Percentiles rank a stretch among this genome's conserved stretches.
phyloP scores from a whole-genome alignment of 2,888 invertebrate species.

The Aricia artaxerxes region DNA sequence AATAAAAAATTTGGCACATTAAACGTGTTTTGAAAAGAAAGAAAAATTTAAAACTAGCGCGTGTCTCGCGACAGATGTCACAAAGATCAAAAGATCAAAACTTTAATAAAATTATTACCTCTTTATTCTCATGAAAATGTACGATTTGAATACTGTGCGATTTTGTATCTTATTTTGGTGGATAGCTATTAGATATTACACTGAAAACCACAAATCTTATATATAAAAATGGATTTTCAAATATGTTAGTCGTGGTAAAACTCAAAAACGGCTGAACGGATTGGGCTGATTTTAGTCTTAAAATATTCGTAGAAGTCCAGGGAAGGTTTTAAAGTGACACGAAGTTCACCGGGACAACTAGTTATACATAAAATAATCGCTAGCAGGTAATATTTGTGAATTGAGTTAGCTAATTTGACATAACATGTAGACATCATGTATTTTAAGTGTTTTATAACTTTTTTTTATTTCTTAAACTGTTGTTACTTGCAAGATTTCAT shows the following conservation, averaged over 20 bases:
- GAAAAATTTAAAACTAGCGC: background rate
- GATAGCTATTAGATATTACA: too few species aligned
- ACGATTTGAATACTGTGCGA: background rate
- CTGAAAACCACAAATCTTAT: background rate
- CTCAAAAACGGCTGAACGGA: too few species aligned
- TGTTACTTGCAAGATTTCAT: background rate
- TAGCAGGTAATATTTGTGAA: background rate
- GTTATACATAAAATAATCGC: background rate
- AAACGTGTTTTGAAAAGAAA: background rate
- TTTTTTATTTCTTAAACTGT: background rate
- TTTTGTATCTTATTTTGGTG: background rate
- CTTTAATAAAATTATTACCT: too few species aligned
- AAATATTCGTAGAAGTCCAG: too few species aligned
- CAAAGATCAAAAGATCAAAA: background rate
- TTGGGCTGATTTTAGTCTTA: too few species aligned
- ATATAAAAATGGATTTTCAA: background rate
- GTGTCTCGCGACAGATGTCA: background rate
- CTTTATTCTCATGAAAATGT: too few species aligned
- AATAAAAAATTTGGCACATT: background rate
- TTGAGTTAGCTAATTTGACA: background rate
- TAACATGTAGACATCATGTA: background rate
- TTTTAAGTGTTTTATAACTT: background rate
- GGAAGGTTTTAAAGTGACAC: too few species aligned
- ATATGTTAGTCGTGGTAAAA: too few species aligned
- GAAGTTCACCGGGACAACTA: too few species aligned